Conservation (phyloP, 2,888 invertebrate species). For the Drosophila macrothrix region DNA sequence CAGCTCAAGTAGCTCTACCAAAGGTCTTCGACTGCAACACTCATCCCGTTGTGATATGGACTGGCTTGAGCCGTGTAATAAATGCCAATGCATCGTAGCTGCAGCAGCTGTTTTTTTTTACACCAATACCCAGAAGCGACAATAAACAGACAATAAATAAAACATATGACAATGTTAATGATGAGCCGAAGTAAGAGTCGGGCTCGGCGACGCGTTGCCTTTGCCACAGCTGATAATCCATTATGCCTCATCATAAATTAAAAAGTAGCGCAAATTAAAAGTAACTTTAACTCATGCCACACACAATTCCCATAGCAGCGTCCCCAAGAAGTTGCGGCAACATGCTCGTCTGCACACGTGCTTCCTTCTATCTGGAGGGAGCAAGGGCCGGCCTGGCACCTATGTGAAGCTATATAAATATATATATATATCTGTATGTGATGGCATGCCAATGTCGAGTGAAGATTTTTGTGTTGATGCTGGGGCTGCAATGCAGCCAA, state of each 20-base stretch:
- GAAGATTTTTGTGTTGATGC: constrained; percentile 33
- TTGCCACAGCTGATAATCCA: constrained; percentile 43
- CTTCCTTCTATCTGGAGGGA: neutral
- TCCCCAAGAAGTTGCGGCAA: constrained; percentile 10
- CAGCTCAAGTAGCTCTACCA: constrained; percentile 5
- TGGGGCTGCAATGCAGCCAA: constrained; percentile 62
- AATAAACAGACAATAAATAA: constrained; percentile 26
- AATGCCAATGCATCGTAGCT: constrained; percentile 30
- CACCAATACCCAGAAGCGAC: constrained; percentile 3
- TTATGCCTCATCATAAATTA: constrained; percentile 65
- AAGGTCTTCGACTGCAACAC: constrained; percentile 47
- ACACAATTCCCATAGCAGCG: constrained; percentile 19
- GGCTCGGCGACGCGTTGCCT: constrained; percentile 5
- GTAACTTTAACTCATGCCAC: constrained; percentile 19
- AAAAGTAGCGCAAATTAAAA: constrained; percentile 62
- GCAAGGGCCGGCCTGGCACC: neutral
- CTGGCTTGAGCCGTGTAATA: constrained; percentile 11
- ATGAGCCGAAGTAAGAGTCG: constrained; percentile 22
- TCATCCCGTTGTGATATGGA: constrained; percentile 22
- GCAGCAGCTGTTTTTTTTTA: neutral
- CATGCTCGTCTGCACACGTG: constrained; percentile 41
- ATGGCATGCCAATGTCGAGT: constrained; percentile 43
- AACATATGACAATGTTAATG: constrained; percentile 49
- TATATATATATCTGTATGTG: constrained; percentile 10
- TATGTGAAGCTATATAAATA: neutral